These are phyloP conservation scores for Mizuhopecten yessoensis DNA, from an alignment of 1,140 invertebrate species.

Conservation along the genomic window DNA sequence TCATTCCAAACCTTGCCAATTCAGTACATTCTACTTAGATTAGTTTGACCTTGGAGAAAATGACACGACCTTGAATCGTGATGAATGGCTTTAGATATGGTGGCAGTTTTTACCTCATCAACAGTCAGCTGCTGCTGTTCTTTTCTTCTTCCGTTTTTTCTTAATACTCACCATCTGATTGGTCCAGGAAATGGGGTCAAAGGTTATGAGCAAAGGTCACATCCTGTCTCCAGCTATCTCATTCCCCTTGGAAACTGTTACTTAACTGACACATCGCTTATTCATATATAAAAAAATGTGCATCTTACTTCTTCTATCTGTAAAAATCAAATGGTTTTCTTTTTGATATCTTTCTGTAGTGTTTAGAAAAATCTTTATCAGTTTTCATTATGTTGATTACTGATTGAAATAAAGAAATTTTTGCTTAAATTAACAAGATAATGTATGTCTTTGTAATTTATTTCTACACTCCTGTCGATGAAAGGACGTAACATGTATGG, in stretches of 20 bases:
- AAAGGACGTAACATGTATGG: too few relatives aligned
- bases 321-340: background rate
- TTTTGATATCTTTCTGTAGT: background rate
- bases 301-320: background rate
- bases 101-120: slow-evolving; percentile 33
- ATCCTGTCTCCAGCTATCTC: slow-evolving; percentile 31
- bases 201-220: background rate
- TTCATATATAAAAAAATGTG: background rate
- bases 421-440: background rate
- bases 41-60: background rate
- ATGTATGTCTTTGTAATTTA: background rate
- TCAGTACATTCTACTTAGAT: slow-evolving; percentile 21
- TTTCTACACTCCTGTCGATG: too few relatives aligned
- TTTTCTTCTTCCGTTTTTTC: background rate
- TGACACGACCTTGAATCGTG: slow-evolving; percentile 16
- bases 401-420: background rate
- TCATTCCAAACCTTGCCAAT: background rate
- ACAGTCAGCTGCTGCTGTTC: background rate
- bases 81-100: slow-evolving; percentile 33
- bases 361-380: background rate
- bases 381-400: background rate
- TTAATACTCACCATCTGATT: background rate
- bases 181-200: slow-evolving; percentile 37
- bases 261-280: background rate
- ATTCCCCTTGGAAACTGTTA: background rate